phyloP scores from a whole-genome alignment of 2,113 vertebrate genomes.

The Oxygymnocypris stewartii region DNA sequence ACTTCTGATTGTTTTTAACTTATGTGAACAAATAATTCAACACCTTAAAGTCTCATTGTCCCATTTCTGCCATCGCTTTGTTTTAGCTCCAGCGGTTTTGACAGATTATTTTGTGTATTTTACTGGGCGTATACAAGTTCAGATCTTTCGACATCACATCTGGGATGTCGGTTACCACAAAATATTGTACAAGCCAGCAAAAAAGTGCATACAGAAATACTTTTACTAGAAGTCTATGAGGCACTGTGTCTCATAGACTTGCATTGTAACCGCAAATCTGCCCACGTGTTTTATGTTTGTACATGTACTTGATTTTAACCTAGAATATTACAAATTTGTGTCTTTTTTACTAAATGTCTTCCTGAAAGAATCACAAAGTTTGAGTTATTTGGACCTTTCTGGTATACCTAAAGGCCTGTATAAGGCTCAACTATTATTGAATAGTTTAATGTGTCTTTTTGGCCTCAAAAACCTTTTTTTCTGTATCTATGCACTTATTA shows the following conservation, averaged over 20 bases:
- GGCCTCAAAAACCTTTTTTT: neutral
- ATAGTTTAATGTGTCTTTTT: neutral
- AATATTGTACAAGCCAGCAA: neutral
- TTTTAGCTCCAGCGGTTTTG: neutral
- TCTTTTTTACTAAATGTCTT: neutral
- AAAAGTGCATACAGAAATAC: neutral
- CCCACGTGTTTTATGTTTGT: neutral
- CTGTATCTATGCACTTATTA: slow-evolving; percentile 56
- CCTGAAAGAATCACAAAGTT: neutral
- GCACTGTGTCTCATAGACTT: neutral
- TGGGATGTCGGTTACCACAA: neutral
- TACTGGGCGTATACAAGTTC: neutral
- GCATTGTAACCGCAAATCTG: neutral
- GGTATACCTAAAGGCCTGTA: neutral
- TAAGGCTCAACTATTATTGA: neutral
- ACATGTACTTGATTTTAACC: neutral
- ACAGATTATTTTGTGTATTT: neutral
- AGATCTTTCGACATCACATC: neutral
- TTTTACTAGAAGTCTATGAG: neutral
- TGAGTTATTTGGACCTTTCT: neutral
- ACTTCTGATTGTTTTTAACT: slow-evolving; percentile 53
- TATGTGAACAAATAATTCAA: neutral
- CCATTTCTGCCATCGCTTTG: neutral
- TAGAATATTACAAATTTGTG: no score
- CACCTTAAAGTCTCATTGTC: neutral